phyloP scores from a whole-genome alignment of 2,797 vertebrate species.

The Babyrousa celebensis region DNA sequence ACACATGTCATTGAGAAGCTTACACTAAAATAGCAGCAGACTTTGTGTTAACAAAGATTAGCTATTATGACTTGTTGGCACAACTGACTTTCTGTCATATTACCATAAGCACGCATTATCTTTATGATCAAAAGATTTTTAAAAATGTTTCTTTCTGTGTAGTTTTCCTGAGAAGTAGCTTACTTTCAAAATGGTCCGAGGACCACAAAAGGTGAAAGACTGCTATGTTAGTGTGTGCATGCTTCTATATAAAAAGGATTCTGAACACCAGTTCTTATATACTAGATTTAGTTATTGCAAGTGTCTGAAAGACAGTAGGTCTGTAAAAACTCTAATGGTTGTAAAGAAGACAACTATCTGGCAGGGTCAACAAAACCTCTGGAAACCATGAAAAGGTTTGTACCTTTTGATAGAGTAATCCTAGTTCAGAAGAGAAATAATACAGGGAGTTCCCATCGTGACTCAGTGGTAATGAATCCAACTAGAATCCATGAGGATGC shows the following conservation, averaged over 20 bases:
- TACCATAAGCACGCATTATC: not conserved
- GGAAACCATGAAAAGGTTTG: slow-evolving; percentile 53
- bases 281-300: slow-evolving; percentile 7
- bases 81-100: slow-evolving; percentile 18
- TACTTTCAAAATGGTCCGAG: slow-evolving; percentile 35
- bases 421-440: slow-evolving; percentile 44
- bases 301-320: not conserved
- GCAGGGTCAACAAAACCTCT: slow-evolving; percentile 10
- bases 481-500: too few species aligned
- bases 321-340: slow-evolving; percentile 24
- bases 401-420: slow-evolving; percentile 40
- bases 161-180: slow-evolving; percentile 17
- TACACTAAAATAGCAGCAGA: slow-evolving; percentile 23
- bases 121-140: not conserved
- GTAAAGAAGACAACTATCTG: not conserved
- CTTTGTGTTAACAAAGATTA: slow-evolving; percentile 30
- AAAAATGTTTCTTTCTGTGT: not conserved
- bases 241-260: not conserved
- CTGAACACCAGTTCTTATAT: not conserved
- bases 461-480: too few species aligned
- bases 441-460: not conserved
- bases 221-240: not conserved
- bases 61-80: not conserved
- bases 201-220: slow-evolving; percentile 4
- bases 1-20: not conserved